These are phyloP conservation scores for Cyanoderma ruficeps DNA, from an alignment of 2,113 vertebrate genomes.

Conservation along the genomic window DNA sequence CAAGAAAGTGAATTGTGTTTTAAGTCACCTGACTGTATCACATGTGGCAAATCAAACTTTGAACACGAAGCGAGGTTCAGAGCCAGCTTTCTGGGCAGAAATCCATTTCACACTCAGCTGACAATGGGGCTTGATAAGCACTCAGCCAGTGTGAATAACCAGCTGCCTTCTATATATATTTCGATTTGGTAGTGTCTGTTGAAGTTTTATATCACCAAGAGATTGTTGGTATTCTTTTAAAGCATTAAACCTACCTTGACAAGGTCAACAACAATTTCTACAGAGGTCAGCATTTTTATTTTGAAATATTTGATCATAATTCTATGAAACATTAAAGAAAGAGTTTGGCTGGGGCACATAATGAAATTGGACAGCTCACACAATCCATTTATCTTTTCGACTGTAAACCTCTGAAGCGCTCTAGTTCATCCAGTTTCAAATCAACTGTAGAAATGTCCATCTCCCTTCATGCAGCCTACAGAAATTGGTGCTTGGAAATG, in stretches of 20 bases:
- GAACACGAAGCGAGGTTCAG: not conserved
- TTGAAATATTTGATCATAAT: slow-evolving; percentile 66
- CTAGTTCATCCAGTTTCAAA: slow-evolving; percentile 58
- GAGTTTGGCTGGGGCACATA: slow-evolving; percentile 45
- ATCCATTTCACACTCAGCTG: slow-evolving; percentile 59
- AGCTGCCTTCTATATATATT: slow-evolving; percentile 46
- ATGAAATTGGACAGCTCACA: slow-evolving; percentile 63
- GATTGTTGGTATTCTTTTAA: slow-evolving; percentile 38
- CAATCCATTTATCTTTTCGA: slow-evolving; percentile 57
- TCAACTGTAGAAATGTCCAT: slow-evolving; percentile 61
- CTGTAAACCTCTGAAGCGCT: slow-evolving; percentile 46
- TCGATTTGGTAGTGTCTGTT: slow-evolving; percentile 40
- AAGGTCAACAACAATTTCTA: slow-evolving; percentile 64
- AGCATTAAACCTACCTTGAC: slow-evolving; percentile 49
- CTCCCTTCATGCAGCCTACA: slow-evolving; percentile 21
- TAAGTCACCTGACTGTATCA: slow-evolving; percentile 30
- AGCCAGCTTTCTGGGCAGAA: slow-evolving; percentile 53
- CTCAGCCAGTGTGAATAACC: slow-evolving; percentile 20
- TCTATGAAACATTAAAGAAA: slow-evolving; percentile 62
- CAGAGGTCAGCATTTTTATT: slow-evolving; percentile 60
- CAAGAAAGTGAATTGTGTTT: slow-evolving; percentile 45
- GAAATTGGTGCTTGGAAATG: slow-evolving; percentile 49
- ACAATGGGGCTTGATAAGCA: slow-evolving; percentile 36
- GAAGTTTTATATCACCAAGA: slow-evolving; percentile 43
- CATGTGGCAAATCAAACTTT: slow-evolving; percentile 50